Evolutionary conservation across 1,140 invertebrate species (phyloP).

Genomic region (Drosophila rhopaloa): DNA sequence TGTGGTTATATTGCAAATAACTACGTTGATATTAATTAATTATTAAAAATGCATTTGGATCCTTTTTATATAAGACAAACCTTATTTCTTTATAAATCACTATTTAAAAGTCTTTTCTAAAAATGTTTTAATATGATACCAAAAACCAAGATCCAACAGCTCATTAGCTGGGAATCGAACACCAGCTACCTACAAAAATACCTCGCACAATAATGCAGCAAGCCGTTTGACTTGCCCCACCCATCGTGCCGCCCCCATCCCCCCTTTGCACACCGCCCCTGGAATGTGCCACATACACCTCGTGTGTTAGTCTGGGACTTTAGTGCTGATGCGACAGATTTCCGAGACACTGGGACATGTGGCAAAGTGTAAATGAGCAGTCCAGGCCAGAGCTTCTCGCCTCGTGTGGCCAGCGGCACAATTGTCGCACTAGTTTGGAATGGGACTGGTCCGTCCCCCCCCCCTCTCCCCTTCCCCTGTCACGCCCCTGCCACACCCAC

Average conservation of each 20-base stretch:
- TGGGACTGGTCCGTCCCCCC: neutral
- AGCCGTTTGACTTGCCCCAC: constrained; percentile 22
- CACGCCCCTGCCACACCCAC: neutral
- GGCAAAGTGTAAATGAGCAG: constrained; percentile 80
- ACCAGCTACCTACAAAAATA: neutral
- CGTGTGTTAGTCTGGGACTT: constrained; percentile 47
- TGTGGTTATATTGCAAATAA: no score
- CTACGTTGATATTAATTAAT: no score
- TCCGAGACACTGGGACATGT: constrained; percentile 51
- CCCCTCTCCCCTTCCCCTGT: neutral
- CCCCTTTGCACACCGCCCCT: no score
- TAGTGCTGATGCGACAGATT: constrained; percentile 78
- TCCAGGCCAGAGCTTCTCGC: constrained; percentile 53
- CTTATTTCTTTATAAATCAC: no score
- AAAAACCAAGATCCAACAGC: neutral
- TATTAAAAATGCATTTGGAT: no score
- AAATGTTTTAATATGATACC: neutral
- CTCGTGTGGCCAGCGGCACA: constrained; percentile 59
- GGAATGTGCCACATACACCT: constrained; percentile 13
- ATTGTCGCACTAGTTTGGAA: constrained; percentile 60
- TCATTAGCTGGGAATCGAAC: neutral
- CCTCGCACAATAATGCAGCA: constrained; percentile 29
- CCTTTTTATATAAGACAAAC: no score
- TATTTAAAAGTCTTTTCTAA: no score
- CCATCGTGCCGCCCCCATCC: neutral